phyloP scores from a whole-genome alignment of 2,797 vertebrate species.

The Vipera ursinii region DNA sequence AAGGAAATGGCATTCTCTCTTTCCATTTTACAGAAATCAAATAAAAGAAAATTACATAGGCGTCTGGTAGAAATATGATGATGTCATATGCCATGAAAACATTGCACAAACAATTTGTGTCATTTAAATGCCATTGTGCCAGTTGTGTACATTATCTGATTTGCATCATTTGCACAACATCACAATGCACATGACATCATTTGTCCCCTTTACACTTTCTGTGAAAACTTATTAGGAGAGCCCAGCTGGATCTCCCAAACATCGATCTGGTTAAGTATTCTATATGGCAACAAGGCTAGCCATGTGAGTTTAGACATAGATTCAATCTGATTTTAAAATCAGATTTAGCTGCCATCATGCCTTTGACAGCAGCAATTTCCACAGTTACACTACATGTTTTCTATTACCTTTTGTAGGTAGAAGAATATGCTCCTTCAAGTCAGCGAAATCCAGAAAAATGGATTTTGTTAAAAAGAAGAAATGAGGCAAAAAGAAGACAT shows the following conservation, averaged over 20 bases:
- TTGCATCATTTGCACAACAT: too few relatives aligned
- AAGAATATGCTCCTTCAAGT: neutral
- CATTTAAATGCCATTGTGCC: too few relatives aligned
- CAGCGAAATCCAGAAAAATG: neutral
- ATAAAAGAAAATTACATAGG: too few relatives aligned
- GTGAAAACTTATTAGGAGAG: too few relatives aligned
- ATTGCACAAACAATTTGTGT: too few relatives aligned
- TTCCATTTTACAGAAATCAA: neutral
- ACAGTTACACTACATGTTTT: neutral
- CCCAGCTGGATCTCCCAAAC: too few relatives aligned
- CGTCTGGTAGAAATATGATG: too few relatives aligned
- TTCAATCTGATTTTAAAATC: neutral
- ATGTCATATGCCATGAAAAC: too few relatives aligned
- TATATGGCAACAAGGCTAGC: neutral
- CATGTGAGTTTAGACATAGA: neutral
- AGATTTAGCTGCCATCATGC: neutral
- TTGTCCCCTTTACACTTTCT: too few relatives aligned
- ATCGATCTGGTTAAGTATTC: too few relatives aligned
- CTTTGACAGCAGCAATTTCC: neutral
- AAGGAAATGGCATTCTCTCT: neutral
- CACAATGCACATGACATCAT: too few relatives aligned
- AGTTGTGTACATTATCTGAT: too few relatives aligned
- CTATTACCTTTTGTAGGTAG: neutral
- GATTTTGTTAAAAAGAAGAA: neutral
- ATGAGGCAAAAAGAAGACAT: neutral